These are phyloP conservation scores for Eupithecia vulgata DNA, from an alignment of 2,888 invertebrate species.

Conservation along the genomic window DNA sequence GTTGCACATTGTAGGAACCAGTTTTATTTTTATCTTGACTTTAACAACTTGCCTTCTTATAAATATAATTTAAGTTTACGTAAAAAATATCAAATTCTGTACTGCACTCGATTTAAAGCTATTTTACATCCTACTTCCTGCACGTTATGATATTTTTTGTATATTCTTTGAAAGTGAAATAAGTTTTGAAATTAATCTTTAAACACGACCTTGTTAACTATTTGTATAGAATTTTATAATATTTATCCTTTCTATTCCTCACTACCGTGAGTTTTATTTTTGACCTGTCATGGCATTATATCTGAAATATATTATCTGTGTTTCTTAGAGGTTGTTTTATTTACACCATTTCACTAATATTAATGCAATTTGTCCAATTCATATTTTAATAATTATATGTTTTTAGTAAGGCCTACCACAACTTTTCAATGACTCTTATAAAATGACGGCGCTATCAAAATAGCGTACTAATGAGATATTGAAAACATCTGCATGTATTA, in stretches of 20 bases:
- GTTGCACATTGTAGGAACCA: slow-evolving; percentile 69
- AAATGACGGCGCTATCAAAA: slow-evolving; percentile 5
- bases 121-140: neutral
- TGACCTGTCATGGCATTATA: slow-evolving; percentile 82
- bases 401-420: neutral
- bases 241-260: slow-evolving; percentile 78
- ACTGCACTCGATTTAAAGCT: slow-evolving; percentile 2
- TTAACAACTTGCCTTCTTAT: neutral
- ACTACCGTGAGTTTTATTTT: slow-evolving; percentile 77
- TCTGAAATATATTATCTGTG: slow-evolving; percentile 83
- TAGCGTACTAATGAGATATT: slow-evolving; percentile 3
- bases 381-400: neutral
- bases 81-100: neutral
- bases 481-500: slow-evolving; percentile 10
- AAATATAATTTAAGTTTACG: neutral
- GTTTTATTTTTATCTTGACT: neutral
- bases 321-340: slow-evolving; percentile 72
- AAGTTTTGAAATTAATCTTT: slow-evolving; percentile 50
- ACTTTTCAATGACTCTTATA: slow-evolving; percentile 2
- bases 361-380: neutral
- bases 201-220: slow-evolving; percentile 78
- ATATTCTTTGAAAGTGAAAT: slow-evolving; percentile 28
- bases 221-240: slow-evolving; percentile 80
- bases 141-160: slow-evolving; percentile 2
- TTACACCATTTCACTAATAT: slow-evolving; percentile 29